Evolutionary conservation across 2,113 vertebrate genomes (phyloP).

Genomic region (Dinomys branickii): DNA sequence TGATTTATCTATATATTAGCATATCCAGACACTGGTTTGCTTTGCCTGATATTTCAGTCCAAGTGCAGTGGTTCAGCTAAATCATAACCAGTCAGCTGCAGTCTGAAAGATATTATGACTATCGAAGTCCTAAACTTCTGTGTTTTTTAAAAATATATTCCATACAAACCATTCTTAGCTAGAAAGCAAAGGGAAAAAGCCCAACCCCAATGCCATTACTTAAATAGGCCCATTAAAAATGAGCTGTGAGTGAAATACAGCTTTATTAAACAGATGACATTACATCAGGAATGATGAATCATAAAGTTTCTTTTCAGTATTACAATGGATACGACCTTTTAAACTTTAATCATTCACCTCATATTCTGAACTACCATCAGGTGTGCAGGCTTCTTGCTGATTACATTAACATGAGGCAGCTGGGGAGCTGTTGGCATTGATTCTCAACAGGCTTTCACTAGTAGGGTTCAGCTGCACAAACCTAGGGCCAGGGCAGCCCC

Average conservation of each 20-base stretch:
- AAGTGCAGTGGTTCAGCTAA: conserved; percentile 82
- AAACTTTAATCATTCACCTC: conserved; percentile 82
- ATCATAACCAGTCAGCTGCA: conserved; percentile 80
- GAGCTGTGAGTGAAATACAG: conserved; percentile 80
- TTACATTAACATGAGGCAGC: conserved; percentile 64
- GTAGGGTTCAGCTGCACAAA: background rate
- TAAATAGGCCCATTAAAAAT: conserved; percentile 85
- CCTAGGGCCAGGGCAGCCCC: background rate
- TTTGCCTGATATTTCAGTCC: conserved; percentile 83
- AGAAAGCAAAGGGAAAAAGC: background rate
- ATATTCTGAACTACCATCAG: conserved; percentile 72
- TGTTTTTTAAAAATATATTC: conserved; percentile 61
- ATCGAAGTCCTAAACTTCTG: conserved; percentile 73
- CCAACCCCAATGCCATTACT: conserved; percentile 65
- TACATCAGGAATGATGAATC: conserved; percentile 85
- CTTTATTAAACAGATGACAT: conserved; percentile 86
- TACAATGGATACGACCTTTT: conserved; percentile 80
- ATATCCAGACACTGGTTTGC: conserved; percentile 85
- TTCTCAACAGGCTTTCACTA: background rate
- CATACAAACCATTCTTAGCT: conserved; percentile 70
- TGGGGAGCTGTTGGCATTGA: background rate
- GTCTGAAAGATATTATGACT: conserved; percentile 81
- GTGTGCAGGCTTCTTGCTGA: conserved; percentile 74
- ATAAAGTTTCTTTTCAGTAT: conserved; percentile 83
- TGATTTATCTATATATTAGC: conserved; percentile 85